Evolutionary conservation across 2,888 invertebrate genomes (phyloP), one percentile per base, ranked within the genome.

Genomic region (Pristionchus arcanus): DNA sequence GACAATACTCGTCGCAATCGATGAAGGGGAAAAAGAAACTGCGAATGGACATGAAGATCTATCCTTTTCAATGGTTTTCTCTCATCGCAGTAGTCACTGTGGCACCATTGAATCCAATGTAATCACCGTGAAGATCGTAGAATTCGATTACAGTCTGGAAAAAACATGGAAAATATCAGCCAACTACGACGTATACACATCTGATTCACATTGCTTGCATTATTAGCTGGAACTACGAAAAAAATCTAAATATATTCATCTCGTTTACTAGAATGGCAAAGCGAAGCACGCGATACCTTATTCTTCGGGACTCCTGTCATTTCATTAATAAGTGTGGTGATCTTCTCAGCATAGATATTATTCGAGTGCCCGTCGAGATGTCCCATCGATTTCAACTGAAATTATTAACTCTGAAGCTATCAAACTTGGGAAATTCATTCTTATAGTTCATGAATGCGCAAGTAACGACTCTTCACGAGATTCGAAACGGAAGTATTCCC

Each of bases 81-180:
- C 59, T 84, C 55, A 84, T 53, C 3, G 31, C 84, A 7, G 15
- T 42, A 2, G 55, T 9, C 34, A 84, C 84, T 7, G 84, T 84
- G 9, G 53, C 84, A 9, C 84, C 84, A 28, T 84, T 84, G 84
- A 84, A 84, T 55, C 84, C 84, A 55, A 84, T 84, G 55, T 84
- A 28, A 31, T 84, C 84, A 21, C 84, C 84, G 84, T 84, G 84
- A 13, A 84, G 84, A 28, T 84, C 84, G 84, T 84, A 84, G 59
- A 55, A 84, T 21, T 84, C 84, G 53, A 84, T 84, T 16, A 84
- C 84, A 7, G 59, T 84, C 84, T 84, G 84, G 3, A 25, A 31
- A 42, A 42, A 42, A 42, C 9, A n/a, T n/a, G n/a, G 42, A 42
- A 28, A 16, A 34, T 77, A 77, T 31, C 77, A 31, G 42, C 42